phyloP scores from a whole-genome alignment of 2,797 vertebrate species.

The Danio tinwini region DNA sequence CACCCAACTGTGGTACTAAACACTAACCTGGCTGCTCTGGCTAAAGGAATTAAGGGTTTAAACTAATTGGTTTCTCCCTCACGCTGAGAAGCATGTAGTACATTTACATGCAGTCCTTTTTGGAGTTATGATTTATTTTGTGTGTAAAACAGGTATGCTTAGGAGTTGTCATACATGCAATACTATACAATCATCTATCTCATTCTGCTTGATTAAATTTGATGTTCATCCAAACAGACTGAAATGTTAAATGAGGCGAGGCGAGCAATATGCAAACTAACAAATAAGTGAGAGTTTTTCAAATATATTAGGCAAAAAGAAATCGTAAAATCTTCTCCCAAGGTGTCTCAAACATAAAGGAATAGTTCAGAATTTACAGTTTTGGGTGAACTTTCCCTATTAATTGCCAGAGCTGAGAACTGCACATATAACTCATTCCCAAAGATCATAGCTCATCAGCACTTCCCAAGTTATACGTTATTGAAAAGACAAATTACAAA shows the following conservation, averaged over 20 bases:
- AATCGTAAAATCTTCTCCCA: neutral
- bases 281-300: too few relatives aligned
- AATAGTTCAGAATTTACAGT: too few relatives aligned
- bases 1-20: neutral
- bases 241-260: too few relatives aligned
- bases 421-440: neutral
- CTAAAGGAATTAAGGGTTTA: constrained; percentile 29
- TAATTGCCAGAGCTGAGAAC: neutral
- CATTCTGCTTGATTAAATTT: neutral
- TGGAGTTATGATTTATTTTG: neutral
- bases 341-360: neutral
- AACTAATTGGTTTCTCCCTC: constrained; percentile 15
- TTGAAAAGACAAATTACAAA: neutral
- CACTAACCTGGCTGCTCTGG: neutral
- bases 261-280: too few relatives aligned
- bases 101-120: neutral
- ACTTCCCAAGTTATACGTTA: neutral
- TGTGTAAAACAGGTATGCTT: too few relatives aligned
- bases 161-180: neutral
- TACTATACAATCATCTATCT: neutral
- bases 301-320: too few relatives aligned
- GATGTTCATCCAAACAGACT: too few relatives aligned
- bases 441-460: neutral
- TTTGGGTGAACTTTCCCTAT: neutral
- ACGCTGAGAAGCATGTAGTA: neutral